Evolutionary conservation across 2,797 vertebrate genomes (phyloP).

Genomic region (Microchirus variegatus): DNA sequence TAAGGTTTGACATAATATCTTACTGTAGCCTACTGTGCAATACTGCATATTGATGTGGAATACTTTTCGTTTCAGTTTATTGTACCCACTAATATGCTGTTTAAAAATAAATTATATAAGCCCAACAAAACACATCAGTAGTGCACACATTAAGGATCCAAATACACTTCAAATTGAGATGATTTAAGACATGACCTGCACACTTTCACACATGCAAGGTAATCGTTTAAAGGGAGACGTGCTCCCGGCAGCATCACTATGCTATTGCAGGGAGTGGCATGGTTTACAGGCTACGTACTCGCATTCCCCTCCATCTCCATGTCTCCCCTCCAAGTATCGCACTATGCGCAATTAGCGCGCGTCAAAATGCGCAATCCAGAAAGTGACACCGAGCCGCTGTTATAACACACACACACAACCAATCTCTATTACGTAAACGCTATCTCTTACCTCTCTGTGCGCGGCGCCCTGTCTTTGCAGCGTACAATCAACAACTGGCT

Average conservation of each 20-base stretch:
- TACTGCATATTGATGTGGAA: neutral
- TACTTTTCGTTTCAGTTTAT: neutral
- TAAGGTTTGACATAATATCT: neutral
- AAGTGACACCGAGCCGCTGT: slow-evolving; percentile 15
- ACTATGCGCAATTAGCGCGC: neutral
- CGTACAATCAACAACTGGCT: slow-evolving; percentile 75
- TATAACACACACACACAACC: slow-evolving; percentile 42
- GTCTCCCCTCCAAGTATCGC: slow-evolving; percentile 1
- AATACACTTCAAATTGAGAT: neutral
- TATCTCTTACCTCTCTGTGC: slow-evolving; percentile 72
- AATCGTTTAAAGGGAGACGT: slow-evolving; percentile 58
- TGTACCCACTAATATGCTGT: slow-evolving; percentile 6
- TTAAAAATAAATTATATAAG: neutral
- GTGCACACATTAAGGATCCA: too few relatives aligned
- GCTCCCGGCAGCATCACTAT: slow-evolving; percentile 69
- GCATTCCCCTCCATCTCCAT: slow-evolving; percentile 48
- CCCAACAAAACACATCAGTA: too few relatives aligned
- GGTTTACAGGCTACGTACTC: slow-evolving; percentile 65
- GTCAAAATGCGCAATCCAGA: slow-evolving; percentile 12
- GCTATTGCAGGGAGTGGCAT: slow-evolving; percentile 85
- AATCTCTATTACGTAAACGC: slow-evolving; percentile 68
- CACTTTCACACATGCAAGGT: slow-evolving; percentile 11
- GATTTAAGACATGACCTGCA: neutral
- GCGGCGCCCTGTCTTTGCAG: slow-evolving; percentile 72
- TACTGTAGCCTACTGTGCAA: neutral